Evolutionary conservation across 2,888 invertebrate species (phyloP).

Genomic region (Rhodophaea formosa): DNA sequence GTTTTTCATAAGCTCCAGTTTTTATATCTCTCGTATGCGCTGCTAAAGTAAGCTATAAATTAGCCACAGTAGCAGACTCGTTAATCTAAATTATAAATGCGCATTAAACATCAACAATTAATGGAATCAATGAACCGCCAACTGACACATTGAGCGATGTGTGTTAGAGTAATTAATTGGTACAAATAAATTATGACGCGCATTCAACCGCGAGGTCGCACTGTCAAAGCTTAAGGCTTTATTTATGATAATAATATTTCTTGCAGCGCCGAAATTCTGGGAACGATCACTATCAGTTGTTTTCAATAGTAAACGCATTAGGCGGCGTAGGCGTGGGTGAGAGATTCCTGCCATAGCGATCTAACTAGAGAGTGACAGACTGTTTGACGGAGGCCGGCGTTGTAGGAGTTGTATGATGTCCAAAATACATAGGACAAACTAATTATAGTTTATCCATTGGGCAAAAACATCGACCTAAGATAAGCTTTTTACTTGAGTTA

Average conservation of each 20-base stretch:
- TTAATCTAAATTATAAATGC: not conserved
- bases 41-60: not conserved
- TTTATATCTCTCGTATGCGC: not conserved
- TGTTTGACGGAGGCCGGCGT: slow-evolving; percentile 43
- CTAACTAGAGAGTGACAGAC: slow-evolving; percentile 59
- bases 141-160: slow-evolving; percentile 3
- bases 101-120: not conserved
- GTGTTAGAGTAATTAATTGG: slow-evolving; percentile 23
- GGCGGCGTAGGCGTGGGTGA: slow-evolving; percentile 58
- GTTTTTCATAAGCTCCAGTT: not conserved
- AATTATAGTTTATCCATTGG: too few species aligned
- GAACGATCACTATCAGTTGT: slow-evolving; percentile 64
- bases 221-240: slow-evolving; percentile 29
- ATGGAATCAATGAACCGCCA: slow-evolving; percentile 3
- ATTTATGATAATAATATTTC: slow-evolving; percentile 57
- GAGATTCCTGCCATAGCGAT: slow-evolving; percentile 59
- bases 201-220: slow-evolving; percentile 25
- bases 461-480: too few species aligned
- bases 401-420: not conserved
- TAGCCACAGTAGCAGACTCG: not conserved
- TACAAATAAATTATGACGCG: slow-evolving; percentile 19
- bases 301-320: slow-evolving; percentile 70
- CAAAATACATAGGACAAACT: not conserved
- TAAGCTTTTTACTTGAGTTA: too few species aligned
- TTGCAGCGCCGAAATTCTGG: slow-evolving; percentile 51